Conservation (phyloP, 2,113 vertebrate genomes). For the Murina feae region DNA sequence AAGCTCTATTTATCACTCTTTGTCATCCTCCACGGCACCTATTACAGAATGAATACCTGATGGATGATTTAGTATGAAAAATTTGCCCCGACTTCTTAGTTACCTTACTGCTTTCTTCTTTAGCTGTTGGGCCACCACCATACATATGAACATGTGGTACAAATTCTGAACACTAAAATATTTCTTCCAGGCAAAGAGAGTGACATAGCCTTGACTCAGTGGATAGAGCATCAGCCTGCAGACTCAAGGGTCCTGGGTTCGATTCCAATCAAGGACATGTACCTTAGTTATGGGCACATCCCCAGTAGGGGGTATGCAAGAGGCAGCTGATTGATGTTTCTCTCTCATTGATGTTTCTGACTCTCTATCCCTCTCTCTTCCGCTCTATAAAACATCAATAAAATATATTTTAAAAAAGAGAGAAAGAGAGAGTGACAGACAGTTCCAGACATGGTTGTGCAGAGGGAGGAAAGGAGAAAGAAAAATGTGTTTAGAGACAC, state of each 20-base stretch:
- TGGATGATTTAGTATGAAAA: not conserved
- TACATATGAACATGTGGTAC: not conserved
- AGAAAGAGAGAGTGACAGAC: not conserved
- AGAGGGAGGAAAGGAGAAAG: not conserved
- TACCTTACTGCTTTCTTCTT: not conserved
- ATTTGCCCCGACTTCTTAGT: not conserved
- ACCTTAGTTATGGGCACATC: no score
- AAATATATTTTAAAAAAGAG: no score
- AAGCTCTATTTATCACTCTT: not conserved
- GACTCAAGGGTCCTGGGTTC: no score
- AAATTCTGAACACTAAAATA: not conserved
- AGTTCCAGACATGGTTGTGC: not conserved
- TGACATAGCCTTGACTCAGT: no score
- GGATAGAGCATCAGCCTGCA: no score
- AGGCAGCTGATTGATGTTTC: no score
- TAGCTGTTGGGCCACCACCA: not conserved
- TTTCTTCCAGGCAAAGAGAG: not conserved
- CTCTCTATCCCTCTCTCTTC: no score
- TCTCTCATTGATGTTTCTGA: no score
- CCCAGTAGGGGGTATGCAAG: no score
- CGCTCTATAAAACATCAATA: no score
- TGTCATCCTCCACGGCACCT: not conserved
- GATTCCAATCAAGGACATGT: no score
- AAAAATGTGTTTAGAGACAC: not conserved
- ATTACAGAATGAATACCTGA: not conserved